Evolutionary conservation across 2,888 invertebrate genomes (phyloP).

Genomic region (Polyploca ridens): DNA sequence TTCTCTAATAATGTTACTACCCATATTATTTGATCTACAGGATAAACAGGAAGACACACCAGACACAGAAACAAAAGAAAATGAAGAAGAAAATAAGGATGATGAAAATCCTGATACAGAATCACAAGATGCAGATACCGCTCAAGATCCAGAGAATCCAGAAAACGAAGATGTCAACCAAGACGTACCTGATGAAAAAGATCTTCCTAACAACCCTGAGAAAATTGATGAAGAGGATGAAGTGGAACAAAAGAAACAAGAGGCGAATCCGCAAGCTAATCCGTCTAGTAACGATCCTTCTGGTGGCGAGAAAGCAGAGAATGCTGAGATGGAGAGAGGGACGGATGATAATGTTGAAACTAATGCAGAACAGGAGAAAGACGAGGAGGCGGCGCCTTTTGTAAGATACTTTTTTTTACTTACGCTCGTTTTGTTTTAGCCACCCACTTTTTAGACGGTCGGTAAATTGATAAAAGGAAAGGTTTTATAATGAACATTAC

Average conservation of each 20-base stretch:
- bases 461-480: too few species aligned
- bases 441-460: too few species aligned
- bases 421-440: too few species aligned
- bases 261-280: conserved; percentile 80
- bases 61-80: conserved; percentile 34
- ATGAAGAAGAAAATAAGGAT: conserved; percentile 39
- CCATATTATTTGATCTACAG: conserved; percentile 25
- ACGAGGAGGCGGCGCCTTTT: conserved; percentile 69
- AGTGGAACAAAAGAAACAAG: conserved; percentile 71
- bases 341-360: conserved; percentile 80
- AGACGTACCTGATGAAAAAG: conserved; percentile 58
- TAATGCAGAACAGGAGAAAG: conserved; percentile 75
- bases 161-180: conserved; percentile 46
- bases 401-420: conserved; percentile 51
- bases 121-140: conserved; percentile 49
- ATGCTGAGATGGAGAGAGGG: conserved; percentile 75
- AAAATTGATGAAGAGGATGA: conserved; percentile 72
- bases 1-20: too few species aligned
- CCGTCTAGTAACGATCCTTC: conserved; percentile 77
- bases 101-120: conserved; percentile 45
- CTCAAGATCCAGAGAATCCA: conserved; percentile 51
- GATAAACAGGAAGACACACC: conserved; percentile 46
- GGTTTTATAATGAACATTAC: too few species aligned
- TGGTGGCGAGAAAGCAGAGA: conserved; percentile 77
- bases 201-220: conserved; percentile 72